Evolutionary conservation across 1,140 invertebrate species (phyloP).

Genomic region (Pteromalus puparum): DNA sequence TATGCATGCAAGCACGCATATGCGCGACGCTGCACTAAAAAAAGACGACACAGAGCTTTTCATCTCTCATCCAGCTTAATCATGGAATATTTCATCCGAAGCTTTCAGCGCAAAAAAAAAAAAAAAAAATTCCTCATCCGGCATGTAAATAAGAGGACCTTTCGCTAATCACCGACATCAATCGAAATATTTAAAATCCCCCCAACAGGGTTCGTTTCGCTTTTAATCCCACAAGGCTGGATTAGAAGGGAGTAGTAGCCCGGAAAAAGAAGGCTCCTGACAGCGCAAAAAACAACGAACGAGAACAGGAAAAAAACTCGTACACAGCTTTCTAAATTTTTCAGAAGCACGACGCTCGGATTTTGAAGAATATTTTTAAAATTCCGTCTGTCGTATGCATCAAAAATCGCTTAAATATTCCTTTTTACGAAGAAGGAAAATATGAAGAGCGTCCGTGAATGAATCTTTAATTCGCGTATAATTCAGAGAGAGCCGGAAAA

Average conservation of each 20-base stretch:
- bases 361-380: neutral
- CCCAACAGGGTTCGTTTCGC: neutral
- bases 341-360: neutral
- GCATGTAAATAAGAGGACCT: neutral
- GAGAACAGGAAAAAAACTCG: neutral
- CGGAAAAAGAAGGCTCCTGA: neutral
- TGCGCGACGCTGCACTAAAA: neutral
- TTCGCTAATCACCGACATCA: conserved; percentile 27
- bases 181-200: conserved; percentile 25
- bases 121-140: neutral
- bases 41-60: neutral
- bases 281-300: neutral
- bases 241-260: conserved; percentile 8
- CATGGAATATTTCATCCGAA: conserved; percentile 6
- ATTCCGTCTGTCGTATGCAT: neutral
- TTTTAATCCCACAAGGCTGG: neutral
- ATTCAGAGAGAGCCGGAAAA: neutral
- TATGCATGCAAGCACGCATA: neutral
- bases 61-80: neutral
- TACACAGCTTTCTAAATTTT: neutral
- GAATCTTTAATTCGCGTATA: conserved; percentile 3
- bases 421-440: neutral
- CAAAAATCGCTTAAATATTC: neutral
- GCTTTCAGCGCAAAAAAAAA: neutral
- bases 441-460: neutral